These are phyloP conservation scores for Tachysurus vachellii DNA, from an alignment of 2,113 vertebrate genomes.

Conservation along the genomic window DNA sequence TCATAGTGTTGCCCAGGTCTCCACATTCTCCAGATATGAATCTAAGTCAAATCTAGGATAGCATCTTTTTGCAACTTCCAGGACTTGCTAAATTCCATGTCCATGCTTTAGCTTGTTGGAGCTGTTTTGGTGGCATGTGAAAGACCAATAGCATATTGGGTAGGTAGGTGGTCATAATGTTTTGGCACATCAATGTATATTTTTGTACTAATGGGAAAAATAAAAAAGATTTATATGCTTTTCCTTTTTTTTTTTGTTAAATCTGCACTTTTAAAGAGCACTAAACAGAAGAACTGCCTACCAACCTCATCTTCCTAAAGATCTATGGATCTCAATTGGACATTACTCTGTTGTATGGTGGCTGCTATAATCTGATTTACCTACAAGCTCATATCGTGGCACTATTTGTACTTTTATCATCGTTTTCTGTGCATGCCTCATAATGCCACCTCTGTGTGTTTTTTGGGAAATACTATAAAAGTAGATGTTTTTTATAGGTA, in stretches of 20 bases:
- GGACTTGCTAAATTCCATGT: too few relatives aligned
- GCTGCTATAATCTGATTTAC: not conserved
- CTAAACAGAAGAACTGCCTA: not conserved
- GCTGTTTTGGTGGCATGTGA: too few relatives aligned
- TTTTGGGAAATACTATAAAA: too few relatives aligned
- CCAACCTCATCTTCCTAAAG: not conserved
- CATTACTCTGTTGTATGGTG: not conserved
- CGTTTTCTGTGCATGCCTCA: not conserved
- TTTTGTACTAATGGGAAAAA: not conserved
- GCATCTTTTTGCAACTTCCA: too few relatives aligned
- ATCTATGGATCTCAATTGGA: not conserved
- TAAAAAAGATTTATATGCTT: not conserved
- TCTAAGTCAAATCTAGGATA: too few relatives aligned
- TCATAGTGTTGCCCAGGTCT: too few relatives aligned
- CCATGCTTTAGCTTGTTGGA: too few relatives aligned
- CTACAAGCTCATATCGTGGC: not conserved
- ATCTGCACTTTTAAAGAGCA: not conserved
- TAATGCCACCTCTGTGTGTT: not conserved
- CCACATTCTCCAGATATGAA: too few relatives aligned
- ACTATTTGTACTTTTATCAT: not conserved
- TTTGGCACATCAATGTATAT: not conserved
- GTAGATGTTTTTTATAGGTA: not conserved
- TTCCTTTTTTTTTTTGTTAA: not conserved
- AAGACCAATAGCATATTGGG: not conserved
- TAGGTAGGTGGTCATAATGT: not conserved